Evolutionary conservation across 2,113 vertebrate species (phyloP).

Genomic region (Megalops atlanticus): DNA sequence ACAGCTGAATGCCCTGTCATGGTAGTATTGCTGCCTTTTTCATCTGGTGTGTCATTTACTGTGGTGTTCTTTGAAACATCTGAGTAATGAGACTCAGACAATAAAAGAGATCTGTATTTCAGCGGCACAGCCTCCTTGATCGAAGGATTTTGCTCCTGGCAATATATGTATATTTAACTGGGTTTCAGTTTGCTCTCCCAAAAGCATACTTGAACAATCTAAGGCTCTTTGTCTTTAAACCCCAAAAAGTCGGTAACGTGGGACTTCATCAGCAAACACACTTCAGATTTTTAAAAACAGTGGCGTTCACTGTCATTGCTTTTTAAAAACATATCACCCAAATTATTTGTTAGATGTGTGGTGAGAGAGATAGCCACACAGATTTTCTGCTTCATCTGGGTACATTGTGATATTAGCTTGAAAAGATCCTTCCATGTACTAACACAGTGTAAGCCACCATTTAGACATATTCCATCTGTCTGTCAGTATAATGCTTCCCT

Average conservation of each 20-base stretch:
- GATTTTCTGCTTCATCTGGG: background rate
- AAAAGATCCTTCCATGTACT: background rate
- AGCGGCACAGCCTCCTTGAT: constrained; percentile 43
- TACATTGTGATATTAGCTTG: background rate
- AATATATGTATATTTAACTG: constrained; percentile 56
- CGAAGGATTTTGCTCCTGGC: constrained; percentile 45
- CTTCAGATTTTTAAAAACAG: background rate
- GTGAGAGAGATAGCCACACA: background rate
- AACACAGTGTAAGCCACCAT: background rate
- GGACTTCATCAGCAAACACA: constrained; percentile 14
- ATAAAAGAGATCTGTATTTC: constrained; percentile 58
- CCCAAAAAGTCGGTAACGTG: constrained; percentile 29
- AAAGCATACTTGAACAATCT: constrained; percentile 31
- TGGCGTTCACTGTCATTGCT: background rate
- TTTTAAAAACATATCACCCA: background rate
- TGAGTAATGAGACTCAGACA: constrained; percentile 54
- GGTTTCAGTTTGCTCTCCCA: constrained; percentile 43
- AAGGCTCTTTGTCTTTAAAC: constrained; percentile 20
- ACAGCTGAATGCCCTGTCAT: constrained; percentile 18
- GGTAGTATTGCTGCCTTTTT: constrained; percentile 54
- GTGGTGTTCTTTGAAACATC: constrained; percentile 53
- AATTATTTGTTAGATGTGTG: background rate
- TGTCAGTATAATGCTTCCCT: background rate
- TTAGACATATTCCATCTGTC: too few species aligned
- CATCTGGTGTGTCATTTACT: constrained; percentile 42